Evolutionary conservation across 1,140 invertebrate species (phyloP).

Genomic region (Trachelipus rathkii): DNA sequence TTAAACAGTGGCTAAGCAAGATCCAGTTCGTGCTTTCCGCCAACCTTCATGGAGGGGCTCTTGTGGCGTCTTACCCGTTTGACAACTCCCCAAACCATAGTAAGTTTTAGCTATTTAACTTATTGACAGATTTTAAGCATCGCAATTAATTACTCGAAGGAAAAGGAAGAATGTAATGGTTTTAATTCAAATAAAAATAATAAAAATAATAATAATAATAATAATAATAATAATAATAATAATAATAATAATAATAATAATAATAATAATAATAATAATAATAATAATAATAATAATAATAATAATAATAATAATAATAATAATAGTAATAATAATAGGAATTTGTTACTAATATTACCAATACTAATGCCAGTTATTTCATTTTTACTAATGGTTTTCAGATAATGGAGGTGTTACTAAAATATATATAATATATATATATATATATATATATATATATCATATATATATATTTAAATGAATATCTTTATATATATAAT

Average conservation of each 20-base stretch:
- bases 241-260: no score
- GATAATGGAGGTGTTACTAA: not conserved
- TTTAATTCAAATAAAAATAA: not conserved
- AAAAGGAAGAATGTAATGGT: not conserved
- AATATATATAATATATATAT: constrained; percentile 13
- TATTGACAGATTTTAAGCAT: not conserved
- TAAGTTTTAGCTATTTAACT: constrained; percentile 56
- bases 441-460: constrained; percentile 11
- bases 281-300: no score
- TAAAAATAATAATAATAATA: no score
- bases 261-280: no score
- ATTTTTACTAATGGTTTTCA: no score
- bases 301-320: no score
- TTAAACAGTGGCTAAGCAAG: constrained; percentile 88
- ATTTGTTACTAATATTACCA: no score
- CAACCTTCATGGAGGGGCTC: constrained; percentile 83
- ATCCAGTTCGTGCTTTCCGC: constrained; percentile 88
- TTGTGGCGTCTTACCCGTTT: constrained; percentile 88
- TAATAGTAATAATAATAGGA: no score
- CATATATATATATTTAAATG: constrained; percentile 8
- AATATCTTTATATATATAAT: no score
- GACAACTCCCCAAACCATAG: constrained; percentile 86
- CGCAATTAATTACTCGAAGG: no score
- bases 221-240: no score
- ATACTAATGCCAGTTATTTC: no score